These are phyloP conservation scores for Eupithecia subfuscata DNA, from an alignment of 2,888 invertebrate species.

Conservation along the genomic window DNA sequence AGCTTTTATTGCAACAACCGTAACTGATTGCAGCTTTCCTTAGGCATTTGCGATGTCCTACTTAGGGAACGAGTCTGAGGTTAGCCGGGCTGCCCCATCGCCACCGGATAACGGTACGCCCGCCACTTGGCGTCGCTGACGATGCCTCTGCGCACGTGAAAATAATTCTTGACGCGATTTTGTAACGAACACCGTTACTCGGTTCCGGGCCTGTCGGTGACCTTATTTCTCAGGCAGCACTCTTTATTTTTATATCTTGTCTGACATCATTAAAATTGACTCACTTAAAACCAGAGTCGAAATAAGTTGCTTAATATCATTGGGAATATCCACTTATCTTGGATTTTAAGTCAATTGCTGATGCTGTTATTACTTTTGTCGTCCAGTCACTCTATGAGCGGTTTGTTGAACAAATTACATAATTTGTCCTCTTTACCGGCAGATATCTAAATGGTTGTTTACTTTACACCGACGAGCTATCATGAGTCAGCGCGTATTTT, in stretches of 20 bases:
- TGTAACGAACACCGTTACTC: slow-evolving; percentile 81
- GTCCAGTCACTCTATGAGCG: not conserved
- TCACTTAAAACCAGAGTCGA: slow-evolving; percentile 45
- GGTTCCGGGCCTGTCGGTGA: slow-evolving; percentile 81
- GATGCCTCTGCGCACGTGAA: slow-evolving; percentile 77
- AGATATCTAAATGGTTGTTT: slow-evolving; percentile 56
- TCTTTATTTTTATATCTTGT: slow-evolving; percentile 80
- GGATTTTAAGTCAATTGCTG: slow-evolving; percentile 7
- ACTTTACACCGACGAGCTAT: slow-evolving; percentile 52
- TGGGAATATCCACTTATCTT: slow-evolving; percentile 6
- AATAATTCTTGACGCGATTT: slow-evolving; percentile 84
- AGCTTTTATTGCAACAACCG: slow-evolving; percentile 36
- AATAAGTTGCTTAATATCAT: slow-evolving; percentile 35
- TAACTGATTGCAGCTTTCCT: slow-evolving; percentile 49
- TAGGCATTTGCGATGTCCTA: slow-evolving; percentile 58
- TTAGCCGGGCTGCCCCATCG: slow-evolving; percentile 61
- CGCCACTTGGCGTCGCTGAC: slow-evolving; percentile 54
- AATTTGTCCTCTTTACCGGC: slow-evolving; percentile 51
- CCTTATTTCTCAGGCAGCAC: slow-evolving; percentile 78
- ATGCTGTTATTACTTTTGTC: slow-evolving; percentile 36
- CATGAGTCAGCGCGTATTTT: slow-evolving; percentile 65
- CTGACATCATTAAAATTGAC: slow-evolving; percentile 60
- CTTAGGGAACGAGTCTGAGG: slow-evolving; percentile 64
- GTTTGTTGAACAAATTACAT: slow-evolving; percentile 42
- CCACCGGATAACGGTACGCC: slow-evolving; percentile 52